phyloP scores from a whole-genome alignment of 1,140 invertebrate species.

The Drosophila takahashii region DNA sequence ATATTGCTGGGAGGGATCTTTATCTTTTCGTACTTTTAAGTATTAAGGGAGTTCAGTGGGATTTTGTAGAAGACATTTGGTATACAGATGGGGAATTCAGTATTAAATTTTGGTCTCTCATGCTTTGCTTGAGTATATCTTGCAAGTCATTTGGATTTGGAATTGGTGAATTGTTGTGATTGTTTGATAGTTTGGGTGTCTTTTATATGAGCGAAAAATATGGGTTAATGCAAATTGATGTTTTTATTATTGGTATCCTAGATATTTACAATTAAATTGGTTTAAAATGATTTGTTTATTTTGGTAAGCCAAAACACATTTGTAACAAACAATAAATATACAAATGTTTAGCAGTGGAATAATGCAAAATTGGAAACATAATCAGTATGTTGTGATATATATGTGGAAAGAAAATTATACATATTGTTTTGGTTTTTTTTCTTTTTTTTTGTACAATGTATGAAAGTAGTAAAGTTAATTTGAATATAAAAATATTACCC shows the following conservation, averaged over 20 bases:
- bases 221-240: conserved; percentile 31
- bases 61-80: conserved; percentile 17
- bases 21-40: neutral
- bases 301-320: conserved; percentile 15
- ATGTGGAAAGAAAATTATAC: conserved; percentile 22
- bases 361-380: conserved; percentile 32
- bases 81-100: neutral
- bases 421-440: conserved; percentile 17
- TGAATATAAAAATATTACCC: conserved; percentile 90
- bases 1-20: neutral
- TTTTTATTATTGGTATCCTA: conserved; percentile 34
- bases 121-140: conserved; percentile 35
- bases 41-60: conserved; percentile 8
- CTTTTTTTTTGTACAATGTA: conserved; percentile 40
- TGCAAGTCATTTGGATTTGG: conserved; percentile 27
- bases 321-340: conserved; percentile 32
- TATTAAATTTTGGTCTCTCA: conserved; percentile 12
- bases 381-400: conserved; percentile 26
- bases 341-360: conserved; percentile 34
- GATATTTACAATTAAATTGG: conserved; percentile 37
- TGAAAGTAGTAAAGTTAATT: conserved; percentile 61
- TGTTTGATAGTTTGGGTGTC: conserved; percentile 21
- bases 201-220: conserved; percentile 24
- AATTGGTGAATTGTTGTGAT: conserved; percentile 14
- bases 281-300: conserved; percentile 40